These are phyloP conservation scores for Ips typographus DNA, from an alignment of 1,140 invertebrate species.

Conservation along the genomic window DNA sequence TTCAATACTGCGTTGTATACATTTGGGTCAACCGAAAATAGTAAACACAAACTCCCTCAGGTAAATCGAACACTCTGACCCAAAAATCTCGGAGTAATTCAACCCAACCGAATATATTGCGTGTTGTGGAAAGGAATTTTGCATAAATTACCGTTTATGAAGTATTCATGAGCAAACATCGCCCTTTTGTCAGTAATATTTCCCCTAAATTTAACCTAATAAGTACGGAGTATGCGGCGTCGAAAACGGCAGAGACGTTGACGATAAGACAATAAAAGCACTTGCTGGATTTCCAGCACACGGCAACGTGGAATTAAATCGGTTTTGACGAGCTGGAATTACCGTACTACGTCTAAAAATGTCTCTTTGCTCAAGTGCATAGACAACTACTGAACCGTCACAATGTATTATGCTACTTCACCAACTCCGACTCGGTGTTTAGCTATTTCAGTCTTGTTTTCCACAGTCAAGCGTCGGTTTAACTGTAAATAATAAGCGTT, in stretches of 20 bases:
- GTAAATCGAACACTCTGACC: no score
- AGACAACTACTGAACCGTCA: slow-evolving; percentile 7
- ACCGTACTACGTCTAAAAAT: slow-evolving; percentile 15
- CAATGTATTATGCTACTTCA: background rate
- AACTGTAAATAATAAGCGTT: no score
- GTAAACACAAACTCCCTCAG: no score
- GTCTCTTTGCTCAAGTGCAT: slow-evolving; percentile 12
- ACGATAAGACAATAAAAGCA: slow-evolving; percentile 20
- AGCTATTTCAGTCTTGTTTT: no score
- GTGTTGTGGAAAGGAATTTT: background rate
- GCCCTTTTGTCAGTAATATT: slow-evolving; percentile 9
- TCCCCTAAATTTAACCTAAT: slow-evolving; percentile 21
- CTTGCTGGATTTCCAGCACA: slow-evolving; percentile 10
- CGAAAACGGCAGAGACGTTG: slow-evolving; percentile 14
- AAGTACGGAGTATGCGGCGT: slow-evolving; percentile 5
- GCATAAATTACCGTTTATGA: background rate
- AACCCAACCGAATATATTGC: no score
- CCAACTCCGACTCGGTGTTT: background rate
- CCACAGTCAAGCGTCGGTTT: no score
- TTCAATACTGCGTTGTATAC: no score
- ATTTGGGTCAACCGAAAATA: no score
- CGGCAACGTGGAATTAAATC: slow-evolving; percentile 14
- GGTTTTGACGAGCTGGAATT: slow-evolving; percentile 14
- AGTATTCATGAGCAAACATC: slow-evolving; percentile 12
- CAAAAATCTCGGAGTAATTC: no score